phyloP scores from a whole-genome alignment of 92 coral and sea anemone genomes.

The Paramuricea clavata region DNA sequence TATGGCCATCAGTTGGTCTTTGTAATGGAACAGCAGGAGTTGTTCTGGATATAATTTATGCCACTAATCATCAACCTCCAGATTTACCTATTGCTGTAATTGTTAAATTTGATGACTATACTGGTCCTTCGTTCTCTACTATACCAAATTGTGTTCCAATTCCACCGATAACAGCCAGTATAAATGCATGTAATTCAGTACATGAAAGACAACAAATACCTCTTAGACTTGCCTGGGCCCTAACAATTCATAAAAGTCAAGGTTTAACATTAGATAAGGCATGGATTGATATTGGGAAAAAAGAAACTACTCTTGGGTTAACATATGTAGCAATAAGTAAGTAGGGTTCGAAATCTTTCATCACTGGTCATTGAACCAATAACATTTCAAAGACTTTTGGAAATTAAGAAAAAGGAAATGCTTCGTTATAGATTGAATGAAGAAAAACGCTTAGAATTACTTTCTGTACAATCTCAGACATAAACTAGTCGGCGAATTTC shows the following conservation, averaged over 20 bases:
- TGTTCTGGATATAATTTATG: constrained; percentile 56
- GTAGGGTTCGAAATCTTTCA: constrained; percentile 46
- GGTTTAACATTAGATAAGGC: constrained; percentile 49
- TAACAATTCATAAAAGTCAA: constrained; percentile 74
- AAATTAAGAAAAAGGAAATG: constrained; percentile 54
- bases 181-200: constrained; percentile 2
- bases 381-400: constrained; percentile 62
- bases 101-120: constrained; percentile 60
- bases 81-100: constrained; percentile 63
- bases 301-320: constrained; percentile 49
- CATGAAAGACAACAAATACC: constrained; percentile 38
- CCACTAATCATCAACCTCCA: constrained; percentile 54
- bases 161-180: constrained; percentile 56
- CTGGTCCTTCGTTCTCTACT: constrained; percentile 28
- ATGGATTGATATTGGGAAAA: constrained; percentile 59
- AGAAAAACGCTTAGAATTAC: constrained; percentile 52
- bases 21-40: constrained; percentile 62
- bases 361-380: constrained; percentile 66
- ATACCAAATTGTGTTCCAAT: constrained; percentile 47
- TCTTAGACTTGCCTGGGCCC: constrained; percentile 46
- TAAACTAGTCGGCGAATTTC: too few species aligned
- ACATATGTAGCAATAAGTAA: constrained; percentile 50
- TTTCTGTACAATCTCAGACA: constrained; percentile 8
- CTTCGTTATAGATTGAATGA: constrained; percentile 64
- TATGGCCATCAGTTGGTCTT: constrained; percentile 71